Base-by-base conservation (phyloP, 1,140 invertebrate genomes). In the Leptonema lineaticorne region DNA sequence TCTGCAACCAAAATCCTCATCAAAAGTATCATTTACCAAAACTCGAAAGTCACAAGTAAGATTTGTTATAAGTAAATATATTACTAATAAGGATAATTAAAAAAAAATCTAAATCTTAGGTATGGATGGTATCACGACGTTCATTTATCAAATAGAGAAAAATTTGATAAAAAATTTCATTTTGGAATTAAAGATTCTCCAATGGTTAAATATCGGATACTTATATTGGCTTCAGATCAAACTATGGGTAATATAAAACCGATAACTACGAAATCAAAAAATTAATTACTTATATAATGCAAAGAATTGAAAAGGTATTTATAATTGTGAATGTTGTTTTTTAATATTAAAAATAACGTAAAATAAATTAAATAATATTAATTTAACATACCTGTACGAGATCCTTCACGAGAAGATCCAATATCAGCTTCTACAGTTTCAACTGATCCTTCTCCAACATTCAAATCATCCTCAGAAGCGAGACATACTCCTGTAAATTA, bases 321-420 rank as follows among this genome's bases (percentile, higher is more conserved):
- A 37, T 37, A 8, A 37, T 37, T n/a, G n/a, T n/a, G n/a, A n/a
- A n/a, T n/a, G n/a, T n/a, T n/a, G n/a, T n/a, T n/a, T n/a, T n/a
- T n/a, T n/a, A n/a, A n/a, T n/a, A n/a, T n/a, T n/a, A n/a, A n/a
- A n/a, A n/a, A 18, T 50, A 37, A 8, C 48, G 6, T 7, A 50
- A 7, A n/a, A n/a, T n/a, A n/a, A n/a, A 63, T 22, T n/a, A 5
- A 18, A 14, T 8, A 60, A 60, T 60, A 18, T 53, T 33, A 33
- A 57, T 60, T 16, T 60, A 26, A 27, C 64, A 77, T 81, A 93
- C 92, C 91, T 83, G 93, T 95, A 81, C 90, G 85, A 11, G 91
- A 94, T 65, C 85, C 93, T 79, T 95, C 92, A 73, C 88, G 85
- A 67, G 88, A 91, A 27, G 89, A 86, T 3, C 92, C 92, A 48